These are phyloP conservation scores for Turritopsis rubra DNA, from an alignment of 30 jellyfish, hydroid and myxozoan species.

Conservation along the genomic window DNA sequence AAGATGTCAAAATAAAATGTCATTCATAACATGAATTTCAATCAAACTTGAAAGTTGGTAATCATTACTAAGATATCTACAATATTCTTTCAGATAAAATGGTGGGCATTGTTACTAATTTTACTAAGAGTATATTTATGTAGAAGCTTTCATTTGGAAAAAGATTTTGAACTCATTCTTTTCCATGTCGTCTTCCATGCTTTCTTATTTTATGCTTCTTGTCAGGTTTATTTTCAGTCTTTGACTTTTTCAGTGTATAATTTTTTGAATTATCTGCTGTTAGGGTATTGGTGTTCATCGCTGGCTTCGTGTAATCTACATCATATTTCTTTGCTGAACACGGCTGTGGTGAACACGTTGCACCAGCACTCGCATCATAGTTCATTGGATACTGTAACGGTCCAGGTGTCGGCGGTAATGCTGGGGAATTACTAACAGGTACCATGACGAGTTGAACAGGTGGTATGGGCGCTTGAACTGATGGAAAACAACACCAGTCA, in stretches of 20 bases:
- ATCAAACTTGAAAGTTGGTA: no score
- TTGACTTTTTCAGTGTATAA: not conserved
- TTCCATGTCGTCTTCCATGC: not conserved
- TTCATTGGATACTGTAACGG: constrained; percentile 40
- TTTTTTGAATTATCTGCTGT: no score
- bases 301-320: constrained; percentile 14
- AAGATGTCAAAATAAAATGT: not conserved
- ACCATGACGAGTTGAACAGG: constrained; percentile 66
- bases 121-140: not conserved
- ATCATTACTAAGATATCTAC: not conserved
- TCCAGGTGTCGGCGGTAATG: constrained; percentile 71
- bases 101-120: not conserved
- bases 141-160: not conserved
- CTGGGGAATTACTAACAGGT: constrained; percentile 74
- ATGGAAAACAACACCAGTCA: constrained; percentile 92
- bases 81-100: no score
- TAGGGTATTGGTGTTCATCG: not conserved
- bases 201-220: constrained; percentile 10
- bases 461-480: constrained; percentile 68
- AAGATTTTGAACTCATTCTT: not conserved
- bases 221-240: not conserved
- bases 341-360: constrained; percentile 26
- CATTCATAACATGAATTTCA: no score
- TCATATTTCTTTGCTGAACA: constrained; percentile 33
- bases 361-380: constrained; percentile 9